Evolutionary conservation across 1,140 invertebrate genomes (phyloP), one percentile per base, ranked within the genome.

Genomic region (Macrostomum lignano): DNA sequence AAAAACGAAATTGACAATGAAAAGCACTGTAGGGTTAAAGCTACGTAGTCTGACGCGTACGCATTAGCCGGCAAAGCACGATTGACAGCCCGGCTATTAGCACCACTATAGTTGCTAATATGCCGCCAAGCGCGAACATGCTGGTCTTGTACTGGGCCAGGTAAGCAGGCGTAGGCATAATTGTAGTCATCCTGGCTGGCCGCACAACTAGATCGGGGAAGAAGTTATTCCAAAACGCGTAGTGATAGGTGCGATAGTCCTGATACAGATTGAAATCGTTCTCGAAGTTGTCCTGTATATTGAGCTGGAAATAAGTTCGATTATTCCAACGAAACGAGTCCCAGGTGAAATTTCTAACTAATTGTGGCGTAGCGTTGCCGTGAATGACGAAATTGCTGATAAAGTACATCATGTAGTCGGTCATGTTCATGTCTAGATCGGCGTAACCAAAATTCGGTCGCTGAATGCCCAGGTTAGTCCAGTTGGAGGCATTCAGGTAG

Each of bases 301-400:
- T 19, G 6, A 33, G 7, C 3, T 10, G 19, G 20, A 33, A 24
- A 24, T 33, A 33, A 3, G 32, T 33, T 4, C 32, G 13, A 24
- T 33, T 33, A 33, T 33, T 20, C 7, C 22, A 25, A 3, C 32
- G 32, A 20, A 17, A 33, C n/a, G 32, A 25, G 19, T 33, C 32
- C 32, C 32, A 33, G 11, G 32, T 33, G 2, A 33, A 4, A 21
- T 33, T 33, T 3, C 32, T 9, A 21, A 33, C 26, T 7, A 20
- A n/a, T 25, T 25, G 9, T 4, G 32, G 32, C 11, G 32, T 33
- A 7, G 32, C 19, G 20, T 33, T 33, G 2, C 32, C 32, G 20
- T 33, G 17, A 3, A 33, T n/a, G 13, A 33, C 11, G 19, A 33
- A 21, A 11, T 33, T 33, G 9, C 7, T 9, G 17, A 24, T 10